These are phyloP conservation scores for Oryzias celebensis DNA, from an alignment of 2,113 vertebrate species.

Conservation along the genomic window DNA sequence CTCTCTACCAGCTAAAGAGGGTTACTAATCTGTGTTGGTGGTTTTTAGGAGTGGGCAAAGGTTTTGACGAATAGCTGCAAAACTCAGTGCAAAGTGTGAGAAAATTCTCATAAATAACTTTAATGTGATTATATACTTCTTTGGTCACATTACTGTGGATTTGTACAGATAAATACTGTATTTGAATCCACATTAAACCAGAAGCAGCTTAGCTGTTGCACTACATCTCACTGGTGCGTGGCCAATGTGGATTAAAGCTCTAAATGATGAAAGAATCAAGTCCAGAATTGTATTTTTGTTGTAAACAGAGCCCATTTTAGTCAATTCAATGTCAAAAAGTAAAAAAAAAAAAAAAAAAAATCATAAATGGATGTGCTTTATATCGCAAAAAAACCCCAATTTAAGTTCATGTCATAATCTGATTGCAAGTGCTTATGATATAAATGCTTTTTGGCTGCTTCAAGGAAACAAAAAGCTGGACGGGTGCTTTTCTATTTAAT, in stretches of 20 bases:
- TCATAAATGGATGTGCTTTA: conserved; percentile 60
- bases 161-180: conserved; percentile 30
- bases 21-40: conserved; percentile 7
- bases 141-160: conserved; percentile 17
- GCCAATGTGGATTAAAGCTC: conserved; percentile 64
- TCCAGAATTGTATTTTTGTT: conserved; percentile 50
- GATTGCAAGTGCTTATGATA: conserved; percentile 37
- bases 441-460: conserved; percentile 42
- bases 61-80: conserved; percentile 17
- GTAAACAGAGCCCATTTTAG: conserved; percentile 48
- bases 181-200: conserved; percentile 33
- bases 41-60: conserved; percentile 7
- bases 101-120: conserved; percentile 44
- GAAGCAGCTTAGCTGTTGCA: conserved; percentile 48
- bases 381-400: conserved; percentile 48
- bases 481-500: conserved; percentile 24
- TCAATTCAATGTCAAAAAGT: conserved; percentile 49
- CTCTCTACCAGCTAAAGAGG: conserved; percentile 4
- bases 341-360: conserved; percentile 70
- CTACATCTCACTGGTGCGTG: conserved; percentile 31
- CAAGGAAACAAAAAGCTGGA: conserved; percentile 32
- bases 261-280: conserved; percentile 47
- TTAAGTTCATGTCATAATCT: conserved; percentile 49
- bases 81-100: conserved; percentile 16
- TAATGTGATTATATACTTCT: conserved; percentile 43